These are phyloP conservation scores for Aphis craccivora DNA, from an alignment of 1,140 invertebrate species.

Conservation along the genomic window DNA sequence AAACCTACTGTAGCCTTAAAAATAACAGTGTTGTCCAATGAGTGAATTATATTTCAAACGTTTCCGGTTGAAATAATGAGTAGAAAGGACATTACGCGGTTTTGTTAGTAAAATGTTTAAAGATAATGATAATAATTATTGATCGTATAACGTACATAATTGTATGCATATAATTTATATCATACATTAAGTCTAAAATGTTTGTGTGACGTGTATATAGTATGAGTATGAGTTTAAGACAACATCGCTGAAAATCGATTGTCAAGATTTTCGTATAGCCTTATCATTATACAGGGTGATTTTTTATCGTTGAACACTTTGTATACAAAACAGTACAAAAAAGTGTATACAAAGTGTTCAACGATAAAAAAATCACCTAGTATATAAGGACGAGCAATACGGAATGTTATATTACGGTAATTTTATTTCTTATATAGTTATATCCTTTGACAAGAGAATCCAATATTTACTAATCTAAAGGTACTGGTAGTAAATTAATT, in stretches of 20 bases:
- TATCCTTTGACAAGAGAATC: background rate
- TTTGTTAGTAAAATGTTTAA: background rate
- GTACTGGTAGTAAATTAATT: conserved; percentile 12
- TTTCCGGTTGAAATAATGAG: background rate
- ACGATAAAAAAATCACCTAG: no score
- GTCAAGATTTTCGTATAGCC: background rate
- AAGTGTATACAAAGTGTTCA: no score
- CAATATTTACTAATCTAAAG: conserved; percentile 30
- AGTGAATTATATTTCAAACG: conserved; percentile 32
- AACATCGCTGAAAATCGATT: background rate
- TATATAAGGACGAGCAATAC: background rate
- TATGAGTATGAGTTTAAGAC: background rate
- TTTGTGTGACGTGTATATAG: background rate
- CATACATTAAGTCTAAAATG: background rate
- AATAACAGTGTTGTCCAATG: background rate
- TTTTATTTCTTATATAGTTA: background rate
- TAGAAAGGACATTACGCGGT: background rate
- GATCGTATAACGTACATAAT: background rate
- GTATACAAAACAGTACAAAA: no score
- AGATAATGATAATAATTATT: background rate
- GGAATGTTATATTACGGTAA: background rate
- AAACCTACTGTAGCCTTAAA: background rate
- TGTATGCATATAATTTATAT: background rate
- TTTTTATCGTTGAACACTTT: no score
- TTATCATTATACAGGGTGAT: no score